Evolutionary conservation across 1,140 invertebrate species (phyloP), one percentile per base, ranked within the genome.

Genomic region (Hermetia illucens): DNA sequence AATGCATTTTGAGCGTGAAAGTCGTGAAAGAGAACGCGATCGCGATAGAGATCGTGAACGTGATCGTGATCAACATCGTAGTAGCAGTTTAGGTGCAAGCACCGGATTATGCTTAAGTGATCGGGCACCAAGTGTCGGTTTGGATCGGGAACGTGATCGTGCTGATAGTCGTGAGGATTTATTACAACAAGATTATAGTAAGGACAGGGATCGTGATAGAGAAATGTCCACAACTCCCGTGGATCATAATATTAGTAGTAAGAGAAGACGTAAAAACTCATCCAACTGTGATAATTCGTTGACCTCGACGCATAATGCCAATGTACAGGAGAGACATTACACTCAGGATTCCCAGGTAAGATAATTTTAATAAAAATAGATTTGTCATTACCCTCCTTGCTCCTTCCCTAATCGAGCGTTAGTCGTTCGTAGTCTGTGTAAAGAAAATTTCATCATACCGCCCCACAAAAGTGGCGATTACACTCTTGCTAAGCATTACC

Each of bases 241-340:
- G 32, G 58, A 59, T 40, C 65, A 67, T 40, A 58, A 21, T 21
- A 52, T 54, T 36, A 42, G 55, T 44, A 72, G 74, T 55, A 76
- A 75, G 58, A 69, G 72, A 54, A 79, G 79, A 71, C 64, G 76
- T 60, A 77, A 77, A 56, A 70, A 70, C 49, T 79, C 73, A 50
- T 68, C 66, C 53, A 76, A 69, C 66, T 77, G 72, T 63, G 75
- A 78, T 65, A 71, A 66, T 51, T 63, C 69, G 44, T 59, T 70
- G 53, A 71, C 71, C 53, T 75, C 75, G 58, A 73, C 74, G 58
- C 67, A 70, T 50, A 69, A 65, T 52, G 47, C 47, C 44, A 53
- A 53, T 49, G 50, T 54, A 50, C 53, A 60, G 57, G 57, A 60
- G 47, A 71, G 74, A 58, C 66, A 72, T 53, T 72, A 71, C 61